Conservation (phyloP, 1,140 invertebrate genomes). For the Delia radicum region DNA sequence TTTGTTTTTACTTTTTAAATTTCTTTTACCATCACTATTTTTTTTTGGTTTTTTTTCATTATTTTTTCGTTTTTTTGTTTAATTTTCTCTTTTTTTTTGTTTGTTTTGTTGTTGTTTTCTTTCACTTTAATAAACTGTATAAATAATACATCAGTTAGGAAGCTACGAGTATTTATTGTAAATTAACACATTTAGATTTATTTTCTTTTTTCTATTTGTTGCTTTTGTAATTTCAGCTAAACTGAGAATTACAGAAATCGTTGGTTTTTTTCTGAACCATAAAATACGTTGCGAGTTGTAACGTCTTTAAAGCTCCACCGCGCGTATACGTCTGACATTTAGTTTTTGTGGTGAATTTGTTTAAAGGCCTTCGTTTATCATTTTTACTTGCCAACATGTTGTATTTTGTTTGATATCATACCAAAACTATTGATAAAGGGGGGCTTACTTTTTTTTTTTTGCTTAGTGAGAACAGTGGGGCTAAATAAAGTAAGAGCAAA, state of each 20-base stretch:
- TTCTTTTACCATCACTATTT: background rate
- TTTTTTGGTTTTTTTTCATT: background rate
- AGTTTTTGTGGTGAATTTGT: slow-evolving; percentile 1
- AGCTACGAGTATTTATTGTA: background rate
- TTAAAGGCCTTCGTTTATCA: background rate
- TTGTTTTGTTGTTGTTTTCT: background rate
- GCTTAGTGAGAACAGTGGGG: background rate
- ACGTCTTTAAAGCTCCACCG: slow-evolving; percentile 12
- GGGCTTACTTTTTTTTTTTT: background rate
- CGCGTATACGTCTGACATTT: slow-evolving; percentile 20
- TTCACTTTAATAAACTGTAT: background rate
- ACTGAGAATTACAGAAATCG: background rate
- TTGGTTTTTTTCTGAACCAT: background rate
- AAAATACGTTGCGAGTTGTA: slow-evolving; percentile 6
- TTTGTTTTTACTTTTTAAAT: background rate
- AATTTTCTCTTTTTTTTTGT: background rate
- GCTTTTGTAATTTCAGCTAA: background rate
- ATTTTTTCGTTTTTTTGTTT: background rate
- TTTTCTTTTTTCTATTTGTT: background rate
- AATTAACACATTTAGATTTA: background rate
- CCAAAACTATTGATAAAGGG: background rate
- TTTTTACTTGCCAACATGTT: background rate
- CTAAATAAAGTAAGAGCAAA: too few relatives aligned
- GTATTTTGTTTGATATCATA: slow-evolving; percentile 7
- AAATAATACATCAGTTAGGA: background rate